Base-by-base conservation (phyloP, 2,888 invertebrate species). In the Ommatoiulus sabulosus region DNA sequence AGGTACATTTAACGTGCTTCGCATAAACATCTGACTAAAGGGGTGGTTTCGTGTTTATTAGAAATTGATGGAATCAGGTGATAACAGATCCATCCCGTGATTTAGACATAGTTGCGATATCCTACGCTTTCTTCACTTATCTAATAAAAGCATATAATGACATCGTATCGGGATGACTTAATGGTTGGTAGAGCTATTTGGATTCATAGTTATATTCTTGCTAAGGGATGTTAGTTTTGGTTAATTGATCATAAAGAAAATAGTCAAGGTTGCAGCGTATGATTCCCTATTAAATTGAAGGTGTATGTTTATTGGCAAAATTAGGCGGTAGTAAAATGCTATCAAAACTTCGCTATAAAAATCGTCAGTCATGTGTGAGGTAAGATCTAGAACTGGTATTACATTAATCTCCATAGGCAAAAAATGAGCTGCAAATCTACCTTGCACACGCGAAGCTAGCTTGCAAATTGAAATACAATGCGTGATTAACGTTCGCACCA, bases 201-300 rank as follows among this genome's bases (percentile, higher is more conserved):
- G 35, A 7, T 12, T 15, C 80, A 80, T 80, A 15, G 80, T 80
- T 80, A 80, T 80, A 80, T 80, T 35, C 80, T 80, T 80, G 80
- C 80, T 80, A 80, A 80, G 80, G 4, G 80, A 80, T 80, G 80
- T 15, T 80, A 80, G 80, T 80, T 80, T 80, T 80, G 80, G 35
- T 80, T 80, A 80, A 80, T 80, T 80, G 80, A 15, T 80, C 80
- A 80, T 80, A 80, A 80, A 80, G 80, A 10, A 5, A 24, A 72
- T 24, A 20, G 10, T 72, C 72, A 80, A 80, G 35, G 80, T 35
- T 80, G 80, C 35, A 43, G 35, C 80, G 3, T 15, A 80, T 80
- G 80, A 35, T 24, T 80, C 35, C 35, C 2, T 80, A 35, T 35
- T 24, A 24, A 80, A 35, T 35, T 80, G 10, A 80, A 80, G 35